Evolutionary conservation across 2,888 invertebrate species (phyloP), one percentile per base, ranked within the genome.

Genomic region (Melieria picta): DNA sequence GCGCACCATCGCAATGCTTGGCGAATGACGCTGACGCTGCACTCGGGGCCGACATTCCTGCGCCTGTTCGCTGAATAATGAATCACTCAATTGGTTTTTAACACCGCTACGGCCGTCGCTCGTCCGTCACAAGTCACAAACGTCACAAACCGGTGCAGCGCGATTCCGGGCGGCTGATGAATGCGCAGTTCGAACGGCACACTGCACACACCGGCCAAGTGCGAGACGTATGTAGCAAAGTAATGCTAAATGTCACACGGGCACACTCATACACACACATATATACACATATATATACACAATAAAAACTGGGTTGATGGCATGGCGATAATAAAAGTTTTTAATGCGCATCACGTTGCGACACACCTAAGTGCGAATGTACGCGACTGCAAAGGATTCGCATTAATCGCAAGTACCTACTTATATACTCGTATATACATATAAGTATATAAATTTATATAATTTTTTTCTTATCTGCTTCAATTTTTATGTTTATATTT

Each of bases 21-120:
- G 7, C 57, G 7, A 7, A 7, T 13, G 42, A 61, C 9, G 10
- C 13, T 9, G 30, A 13, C 13, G 7, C 45, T 42, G 45, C 42
- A 52, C 43, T 52, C 45, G 16, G 50, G 10, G 9, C 50, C 11
- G 45, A 30, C 30, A 30, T 30, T 30, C 30, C 30, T 30, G 30
- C 30, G 30, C 16, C 16, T 57, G 57, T 10, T 57, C 30, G 43
- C 55, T 77, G 72, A 76, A 76, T 76, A 77, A 76, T 77, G 73
- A 75, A 76, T 74, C 77, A 75, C 75, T 76, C 75, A 76, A 76
- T 77, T 77, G 76, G 74, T 75, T 76, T 76, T 76, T 76, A 76
- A 77, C 75, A 71, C 77, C 74, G 75, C 76, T 10, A 77, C 75
- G 71, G 75, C 74, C 30, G 75, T 74, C 6, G 58, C 58, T 30